Evolutionary conservation across 2,888 invertebrate genomes (phyloP).

Genomic region (Pimpla rufipes): DNA sequence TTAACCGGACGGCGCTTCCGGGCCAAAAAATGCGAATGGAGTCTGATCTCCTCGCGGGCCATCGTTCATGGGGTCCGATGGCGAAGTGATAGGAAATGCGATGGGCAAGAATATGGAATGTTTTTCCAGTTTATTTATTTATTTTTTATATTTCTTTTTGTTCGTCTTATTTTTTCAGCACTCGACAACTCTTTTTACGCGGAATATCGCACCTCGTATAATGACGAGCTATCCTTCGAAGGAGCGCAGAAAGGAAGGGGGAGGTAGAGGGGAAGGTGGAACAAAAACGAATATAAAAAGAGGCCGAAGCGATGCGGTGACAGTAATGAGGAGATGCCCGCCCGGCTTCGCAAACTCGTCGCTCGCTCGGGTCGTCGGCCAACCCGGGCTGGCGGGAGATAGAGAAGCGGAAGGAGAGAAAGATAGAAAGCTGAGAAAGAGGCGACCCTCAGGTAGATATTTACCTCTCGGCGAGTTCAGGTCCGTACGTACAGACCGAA

Average conservation of each 20-base stretch:
- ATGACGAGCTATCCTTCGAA: conserved; percentile 55
- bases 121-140: not conserved
- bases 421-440: conserved; percentile 29
- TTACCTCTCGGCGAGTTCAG: conserved; percentile 31
- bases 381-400: conserved; percentile 7
- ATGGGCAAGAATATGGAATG: conserved; percentile 18
- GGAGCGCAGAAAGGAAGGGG: conserved; percentile 8
- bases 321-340: conserved; percentile 68
- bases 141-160: conserved; percentile 1
- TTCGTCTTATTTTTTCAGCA: not conserved
- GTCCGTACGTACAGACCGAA: conserved; percentile 4
- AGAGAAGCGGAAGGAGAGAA: conserved; percentile 28
- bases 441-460: conserved; percentile 36
- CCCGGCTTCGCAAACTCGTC: conserved; percentile 48
- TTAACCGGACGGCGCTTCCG: conserved; percentile 24
- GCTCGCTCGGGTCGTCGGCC: conserved; percentile 42
- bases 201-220: conserved; percentile 39
- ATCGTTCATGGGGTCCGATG: conserved; percentile 21
- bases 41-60: not conserved
- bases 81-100: conserved; percentile 4
- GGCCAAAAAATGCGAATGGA: conserved; percentile 13
- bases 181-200: conserved; percentile 20
- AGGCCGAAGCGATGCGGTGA: conserved; percentile 62
- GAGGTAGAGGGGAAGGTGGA: not conserved
- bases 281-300: conserved; percentile 48